Base-by-base conservation (phyloP, 2,888 invertebrate species). In the Saturnia japonica region DNA sequence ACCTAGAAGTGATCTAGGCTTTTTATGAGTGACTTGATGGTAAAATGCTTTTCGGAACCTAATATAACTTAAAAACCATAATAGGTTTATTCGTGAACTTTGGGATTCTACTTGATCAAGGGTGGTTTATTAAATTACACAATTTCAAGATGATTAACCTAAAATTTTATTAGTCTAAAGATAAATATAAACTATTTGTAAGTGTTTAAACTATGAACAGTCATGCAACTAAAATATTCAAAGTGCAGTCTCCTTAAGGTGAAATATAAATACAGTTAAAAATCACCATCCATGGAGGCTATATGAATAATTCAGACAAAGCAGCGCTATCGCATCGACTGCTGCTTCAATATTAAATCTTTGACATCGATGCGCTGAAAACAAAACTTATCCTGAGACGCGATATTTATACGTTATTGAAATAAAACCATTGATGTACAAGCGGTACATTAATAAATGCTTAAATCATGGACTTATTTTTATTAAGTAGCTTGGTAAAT, bases 361-460 rank as follows among this genome's bases (percentile, higher is more conserved):
- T 81, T 82, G 83, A 83, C 80, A 82, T 82, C 82, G 79, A 83
- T 81, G 83, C 80, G 75, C 81, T 82, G 81, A 81, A 34, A 85
- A 86, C 83, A 76, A 71, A 40, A 67, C 57, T 70, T 47, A 78
- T 77, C 0, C 16, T 22, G 47, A 70, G 1, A 19, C n/a, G 40
- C 73, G 75, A 71, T 70, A 43, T 71, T 72, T 62, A 34, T 67
- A 51, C 40, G 57, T 12, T 60, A 60, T 28, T 14, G 25, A 60
- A 28, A 60, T 16, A 60, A 22, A 6, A 6, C 34, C 34, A 34
- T 34, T 34, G 34, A 34, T 34, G 2, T 34, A 34, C 6, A 34
- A 34, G 2, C 34, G 6, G 34, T 34, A 34, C 34, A 34, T 34
- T 6, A 34, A 34, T 34, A 34, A 34, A 4, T 34, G 34, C 34